Evolutionary conservation across 2,797 vertebrate genomes (phyloP), one percentile per base, ranked within the genome.

Genomic region (Huso huso): DNA sequence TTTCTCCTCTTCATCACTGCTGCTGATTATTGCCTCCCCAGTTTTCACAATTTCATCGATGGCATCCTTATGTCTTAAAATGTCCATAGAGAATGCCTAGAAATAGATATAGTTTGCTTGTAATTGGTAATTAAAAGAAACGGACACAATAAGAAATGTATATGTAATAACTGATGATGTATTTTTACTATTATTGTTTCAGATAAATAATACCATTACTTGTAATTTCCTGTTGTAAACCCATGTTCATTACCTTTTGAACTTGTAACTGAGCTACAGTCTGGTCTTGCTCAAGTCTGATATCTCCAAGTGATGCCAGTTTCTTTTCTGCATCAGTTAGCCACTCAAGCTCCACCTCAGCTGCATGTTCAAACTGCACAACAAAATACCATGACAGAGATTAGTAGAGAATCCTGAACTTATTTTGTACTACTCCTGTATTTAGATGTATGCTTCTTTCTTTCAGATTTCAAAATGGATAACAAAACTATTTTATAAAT

Each of bases 1-100:
- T 71, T 92, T 94, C 74, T 98, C 95, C 67, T 93, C 93, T 72
- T 94, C 87, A 0, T 88, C 92, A 82, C 90, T 95, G 1, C 80
- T 87, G 74, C 78, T 88, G 86, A 94, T 89, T 74, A 99, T 87
- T 77, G 88, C 85, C 72, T 94, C 90, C 60, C 90, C 93, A 62
- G 91, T 93, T 78, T 91, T 93, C 66, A 94, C 88, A 68, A 99
- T 93, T 70, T 91, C 89, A 85, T 99, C 97, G 78, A 99, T 90
- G 62, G 86, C 76, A 76, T 99, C 96, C 81, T 96, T 99, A 84
- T 99, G 97, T 73, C 92, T 93, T 90, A 99, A 90, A 76, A 99
- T 93, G 81, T 99, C 92, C 93, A 99, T 95, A 70, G 95, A 95
- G 79, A 98, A 97, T 74, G 85, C 88, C 97, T 99, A 82, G 48